Evolutionary conservation across 1,140 invertebrate genomes (phyloP), one percentile per base, ranked within the genome.

Genomic region (Camponotus vicinus): DNA sequence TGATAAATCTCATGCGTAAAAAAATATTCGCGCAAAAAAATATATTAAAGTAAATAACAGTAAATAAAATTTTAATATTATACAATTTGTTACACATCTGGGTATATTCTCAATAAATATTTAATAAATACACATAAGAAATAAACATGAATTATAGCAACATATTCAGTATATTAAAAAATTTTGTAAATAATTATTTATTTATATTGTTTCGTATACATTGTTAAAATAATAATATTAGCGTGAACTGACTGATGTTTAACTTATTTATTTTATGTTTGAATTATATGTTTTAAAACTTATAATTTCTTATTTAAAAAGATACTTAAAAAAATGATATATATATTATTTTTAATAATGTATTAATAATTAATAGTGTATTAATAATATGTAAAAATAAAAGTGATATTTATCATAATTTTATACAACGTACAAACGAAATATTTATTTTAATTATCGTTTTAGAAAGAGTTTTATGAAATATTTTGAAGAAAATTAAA

Each of bases 151-250:
- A 69, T 70, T 57, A 42, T 15, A 32, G n/a, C 21, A 57, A 70
- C 34, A 57, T 1, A 27, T 57, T 55, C 34, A 69, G 5, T n/a
- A 40, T 69, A 42, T 70, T 15, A 4, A 70, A 37, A 57, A 9
- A 40, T 27, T 52, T 52, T 32, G 1, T 42, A 57, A 69, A 70
- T 80, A 70, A 67, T 79, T 67, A 52, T 9, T 79, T n/a, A 27
- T 52, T 11, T 52, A 27, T 27, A 27, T 27, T 27, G 0, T 27
- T 27, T 27, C 27, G 27, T 27, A 27, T 27, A 27, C 27, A 27
- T 52, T 34, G 2, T 52, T 78, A 6, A 37, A 37, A 18, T 66
- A 37, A 18, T 66, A 66, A 79, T 79, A 52, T 67, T 79, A 67
- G 32, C 5, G n/a, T 40, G 27, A 27, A 32, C 13, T 18, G 8